phyloP scores from a whole-genome alignment of 2,888 invertebrate species.

The Drosophila rellima region DNA sequence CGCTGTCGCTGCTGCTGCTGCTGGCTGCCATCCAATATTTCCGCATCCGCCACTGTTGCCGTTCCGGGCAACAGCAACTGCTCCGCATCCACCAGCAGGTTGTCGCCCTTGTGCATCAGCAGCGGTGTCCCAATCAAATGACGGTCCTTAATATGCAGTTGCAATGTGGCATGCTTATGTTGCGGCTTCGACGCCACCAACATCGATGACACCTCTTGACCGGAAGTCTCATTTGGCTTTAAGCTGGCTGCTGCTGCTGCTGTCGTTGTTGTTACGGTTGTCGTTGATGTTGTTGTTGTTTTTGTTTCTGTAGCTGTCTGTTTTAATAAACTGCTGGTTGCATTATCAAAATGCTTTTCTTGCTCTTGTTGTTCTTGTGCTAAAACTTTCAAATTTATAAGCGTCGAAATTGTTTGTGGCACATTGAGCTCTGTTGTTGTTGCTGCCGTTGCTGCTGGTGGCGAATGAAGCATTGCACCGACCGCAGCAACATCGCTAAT shows the following conservation, averaged over 20 bases:
- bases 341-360: conserved; percentile 37
- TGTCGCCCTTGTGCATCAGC: conserved; percentile 84
- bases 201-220: conserved; percentile 45
- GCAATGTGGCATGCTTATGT: conserved; percentile 78
- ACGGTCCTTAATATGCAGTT: conserved; percentile 83
- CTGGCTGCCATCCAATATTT: conserved; percentile 68
- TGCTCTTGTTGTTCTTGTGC: conserved; percentile 32
- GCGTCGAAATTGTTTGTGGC: conserved; percentile 63
- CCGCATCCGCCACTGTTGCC: conserved; percentile 69
- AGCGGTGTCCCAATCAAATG: conserved; percentile 85
- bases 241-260: conserved; percentile 21
- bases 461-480: conserved; percentile 20
- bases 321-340: conserved; percentile 69
- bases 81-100: conserved; percentile 82
- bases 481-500: conserved; percentile 66
- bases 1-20: conserved; percentile 40
- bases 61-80: conserved; percentile 76
- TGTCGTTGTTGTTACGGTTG: conserved; percentile 28
- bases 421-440: conserved; percentile 37
- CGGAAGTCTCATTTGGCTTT: conserved; percentile 58
- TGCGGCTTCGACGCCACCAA: conserved; percentile 31
- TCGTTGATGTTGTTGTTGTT: conserved; percentile 31
- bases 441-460: conserved; percentile 32
- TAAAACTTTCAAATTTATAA: conserved; percentile 51
- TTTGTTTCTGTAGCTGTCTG: conserved; percentile 37